Conservation (phyloP, 2,113 vertebrate species). For the Paralichthys olivaceus region DNA sequence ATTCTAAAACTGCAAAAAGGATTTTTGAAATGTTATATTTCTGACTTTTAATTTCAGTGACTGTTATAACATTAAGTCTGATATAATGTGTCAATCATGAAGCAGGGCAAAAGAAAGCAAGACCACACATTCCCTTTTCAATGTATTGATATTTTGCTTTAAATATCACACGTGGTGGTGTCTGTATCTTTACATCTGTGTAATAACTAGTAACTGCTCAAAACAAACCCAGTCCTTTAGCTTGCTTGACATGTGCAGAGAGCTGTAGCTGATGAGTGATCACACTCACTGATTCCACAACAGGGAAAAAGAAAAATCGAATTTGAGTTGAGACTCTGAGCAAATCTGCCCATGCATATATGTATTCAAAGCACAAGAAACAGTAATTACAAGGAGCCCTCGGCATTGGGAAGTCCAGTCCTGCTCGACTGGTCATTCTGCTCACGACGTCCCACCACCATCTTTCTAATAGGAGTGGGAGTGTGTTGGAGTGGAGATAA, state of each 20-base stretch:
- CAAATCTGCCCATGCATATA: constrained; percentile 32
- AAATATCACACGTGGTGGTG: background rate
- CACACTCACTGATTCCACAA: constrained; percentile 5
- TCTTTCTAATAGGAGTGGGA: constrained; percentile 91
- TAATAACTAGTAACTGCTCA: background rate
- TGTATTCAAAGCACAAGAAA: constrained; percentile 67
- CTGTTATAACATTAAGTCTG: too few species aligned
- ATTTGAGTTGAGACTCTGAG: constrained; percentile 27
- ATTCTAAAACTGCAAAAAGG: too few species aligned
- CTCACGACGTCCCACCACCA: constrained; percentile 80
- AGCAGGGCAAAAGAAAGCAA: too few species aligned
- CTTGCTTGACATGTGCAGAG: background rate
- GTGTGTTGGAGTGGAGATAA: constrained; percentile 92
- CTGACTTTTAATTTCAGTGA: too few species aligned
- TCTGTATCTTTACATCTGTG: background rate
- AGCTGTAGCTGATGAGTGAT: constrained; percentile 16
- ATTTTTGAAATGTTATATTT: too few species aligned
- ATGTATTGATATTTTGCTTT: too few species aligned
- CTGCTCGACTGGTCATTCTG: constrained; percentile 86
- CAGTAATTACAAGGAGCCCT: constrained; percentile 84
- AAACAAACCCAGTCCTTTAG: background rate
- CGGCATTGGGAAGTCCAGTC: constrained; percentile 75
- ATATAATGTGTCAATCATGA: too few species aligned
- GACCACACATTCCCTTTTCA: too few species aligned
- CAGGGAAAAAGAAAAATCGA: background rate